Base-by-base conservation (phyloP, 2,797 vertebrate species). In the Orestias chungarensis region DNA sequence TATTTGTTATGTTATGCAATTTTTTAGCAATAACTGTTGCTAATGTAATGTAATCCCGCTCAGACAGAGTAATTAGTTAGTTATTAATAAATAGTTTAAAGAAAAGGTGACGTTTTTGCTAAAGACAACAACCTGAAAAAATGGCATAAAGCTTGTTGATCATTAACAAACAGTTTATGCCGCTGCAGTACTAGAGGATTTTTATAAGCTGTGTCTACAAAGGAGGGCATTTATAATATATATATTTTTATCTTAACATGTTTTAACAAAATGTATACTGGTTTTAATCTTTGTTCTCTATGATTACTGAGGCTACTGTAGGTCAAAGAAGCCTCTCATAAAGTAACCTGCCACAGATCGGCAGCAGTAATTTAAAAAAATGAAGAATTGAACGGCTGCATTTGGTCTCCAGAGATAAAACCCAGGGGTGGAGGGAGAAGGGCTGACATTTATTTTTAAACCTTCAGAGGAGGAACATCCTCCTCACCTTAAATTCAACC, bases 381-480 rank as follows among this genome's bases (percentile, higher is more conserved):
- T 23, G 54, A 65, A 73, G 68, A 71, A 68, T 54, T 66, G 74
- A 71, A 49, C 75, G 69, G 71, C 69, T 46, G 67, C 59, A 75
- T 82, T 82, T 79, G 90, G 86, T 85, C 78, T 74, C 66, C 10
- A 18, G 25, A 71, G 88, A 88, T 90, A 86, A 88, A 83, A 84
- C 74, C 52, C 61, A 38, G 47, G 75, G 71, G 73, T 27, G 38
- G 47, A 71, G 76, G 71, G 18, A 0, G 31, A 29, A 4, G 31
- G 50, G 25, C 15, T 71, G 68, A 44, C 43, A 33, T 87, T 87
- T 90, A 87, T 88, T 91, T 91, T 83, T 81, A 90, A 79, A 84
- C 82, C 84, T 85, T 84, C 77, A 84, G 81, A 86, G 68, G 55
- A 79, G 52, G 64, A 79, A 75, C 66, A 31, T 25, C 73, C 43